Percentiles rank a stretch among this genome's conserved stretches.
These are phyloP conservation scores for Beris morrisii DNA, from an alignment of 2,888 invertebrate genomes.

Conservation along the genomic window DNA sequence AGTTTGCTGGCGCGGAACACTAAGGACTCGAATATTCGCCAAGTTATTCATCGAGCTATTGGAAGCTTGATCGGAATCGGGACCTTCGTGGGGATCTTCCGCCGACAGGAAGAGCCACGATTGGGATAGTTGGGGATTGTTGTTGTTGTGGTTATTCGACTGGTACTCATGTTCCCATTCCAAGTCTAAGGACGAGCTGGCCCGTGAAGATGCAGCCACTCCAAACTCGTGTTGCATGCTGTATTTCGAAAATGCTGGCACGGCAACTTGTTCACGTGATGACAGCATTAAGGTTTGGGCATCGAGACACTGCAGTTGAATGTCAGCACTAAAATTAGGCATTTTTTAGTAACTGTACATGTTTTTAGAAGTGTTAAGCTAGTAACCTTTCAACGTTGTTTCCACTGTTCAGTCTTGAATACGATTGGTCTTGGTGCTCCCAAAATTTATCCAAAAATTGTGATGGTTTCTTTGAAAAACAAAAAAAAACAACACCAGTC, in stretches of 20 bases:
- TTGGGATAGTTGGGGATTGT: conserved; percentile 10
- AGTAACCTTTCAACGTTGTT: neutral
- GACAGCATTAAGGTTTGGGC: conserved; percentile 58
- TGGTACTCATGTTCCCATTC: conserved; percentile 71
- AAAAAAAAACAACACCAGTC: neutral
- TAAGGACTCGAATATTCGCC: neutral
- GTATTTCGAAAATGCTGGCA: conserved; percentile 2
- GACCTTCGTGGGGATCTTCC: conserved; percentile 32
- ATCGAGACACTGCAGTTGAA: conserved; percentile 64
- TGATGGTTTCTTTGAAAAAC: conserved; percentile 44
- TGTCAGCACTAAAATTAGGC: conserved; percentile 53
- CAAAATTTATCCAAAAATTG: conserved; percentile 53
- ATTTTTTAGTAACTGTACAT: conserved; percentile 1
- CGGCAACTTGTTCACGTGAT: conserved; percentile 37
- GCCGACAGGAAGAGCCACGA: conserved; percentile 37
- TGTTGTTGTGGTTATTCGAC: neutral
- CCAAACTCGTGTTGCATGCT: conserved; percentile 26
- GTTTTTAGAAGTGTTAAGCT: neutral
- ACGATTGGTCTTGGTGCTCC: conserved; percentile 49
- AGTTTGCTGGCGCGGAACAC: neutral
- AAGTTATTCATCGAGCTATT: conserved; percentile 1
- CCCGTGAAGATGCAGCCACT: conserved; percentile 60
- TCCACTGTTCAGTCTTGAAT: conserved; percentile 47
- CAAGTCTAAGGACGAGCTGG: conserved; percentile 66
- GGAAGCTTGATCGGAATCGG: conserved; percentile 18